A percentile compares a stretch with the other conserved stretches of the same genome.
Conservation (phyloP, 2,888 invertebrate genomes). For the Cosmia pyralina region DNA sequence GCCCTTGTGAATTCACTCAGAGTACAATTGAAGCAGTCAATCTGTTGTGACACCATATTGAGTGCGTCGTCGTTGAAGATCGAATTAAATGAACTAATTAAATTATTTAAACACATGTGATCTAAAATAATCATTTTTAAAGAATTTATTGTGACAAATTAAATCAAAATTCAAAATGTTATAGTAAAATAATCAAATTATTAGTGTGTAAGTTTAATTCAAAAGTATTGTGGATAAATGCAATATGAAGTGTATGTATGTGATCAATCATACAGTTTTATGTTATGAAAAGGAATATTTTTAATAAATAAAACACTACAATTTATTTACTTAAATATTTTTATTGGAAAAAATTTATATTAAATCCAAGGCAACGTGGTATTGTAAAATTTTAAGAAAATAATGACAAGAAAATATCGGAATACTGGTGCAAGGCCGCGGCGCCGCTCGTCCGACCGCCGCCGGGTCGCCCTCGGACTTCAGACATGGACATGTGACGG, state of each 20-base stretch:
- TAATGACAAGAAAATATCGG: conserved; percentile 77
- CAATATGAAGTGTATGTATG: conserved; percentile 30
- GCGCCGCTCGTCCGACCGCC: conserved; percentile 45
- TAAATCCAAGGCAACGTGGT: conserved; percentile 90
- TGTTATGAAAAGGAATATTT: conserved; percentile 37
- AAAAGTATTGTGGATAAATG: conserved; percentile 21
- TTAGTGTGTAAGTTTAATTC: conserved; percentile 17
- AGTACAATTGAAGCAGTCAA: too few relatives aligned
- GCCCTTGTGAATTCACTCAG: too few relatives aligned
- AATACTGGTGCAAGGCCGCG: conserved; percentile 61
- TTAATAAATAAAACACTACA: conserved; percentile 79
- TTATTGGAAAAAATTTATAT: conserved; percentile 89
- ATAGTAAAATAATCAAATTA: conserved; percentile 28
- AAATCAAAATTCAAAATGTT: conserved; percentile 24
- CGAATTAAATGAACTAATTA: conserved; percentile 17
- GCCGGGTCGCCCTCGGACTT: conserved; percentile 44
- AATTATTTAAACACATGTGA: conserved; percentile 27
- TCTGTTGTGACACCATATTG: too few relatives aligned
- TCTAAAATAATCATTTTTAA: conserved; percentile 23
- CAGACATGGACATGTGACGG: conserved; percentile 71
- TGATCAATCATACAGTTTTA: conserved; percentile 27
- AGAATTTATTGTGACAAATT: conserved; percentile 32
- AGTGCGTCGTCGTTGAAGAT: too few relatives aligned
- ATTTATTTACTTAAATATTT: conserved; percentile 86
- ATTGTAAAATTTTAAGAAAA: conserved; percentile 86